These are phyloP conservation scores for Hypotaenidia philippensis DNA, from an alignment of 2,797 vertebrate species.

Conservation along the genomic window DNA sequence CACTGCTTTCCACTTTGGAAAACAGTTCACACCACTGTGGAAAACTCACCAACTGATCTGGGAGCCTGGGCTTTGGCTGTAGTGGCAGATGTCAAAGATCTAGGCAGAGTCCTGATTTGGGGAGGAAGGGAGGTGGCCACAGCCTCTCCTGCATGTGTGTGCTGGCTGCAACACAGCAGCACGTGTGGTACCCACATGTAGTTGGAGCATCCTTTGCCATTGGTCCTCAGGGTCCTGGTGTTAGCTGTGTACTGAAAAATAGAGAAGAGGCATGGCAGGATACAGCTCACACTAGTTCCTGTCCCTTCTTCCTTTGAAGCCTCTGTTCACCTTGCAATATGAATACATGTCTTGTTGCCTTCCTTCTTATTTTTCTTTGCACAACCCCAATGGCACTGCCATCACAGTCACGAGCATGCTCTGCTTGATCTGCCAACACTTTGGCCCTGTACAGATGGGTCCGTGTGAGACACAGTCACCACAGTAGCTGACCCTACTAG, in stretches of 20 bases:
- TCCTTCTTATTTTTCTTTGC: not conserved
- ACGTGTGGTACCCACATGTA: accelerated
- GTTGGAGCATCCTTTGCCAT: not conserved
- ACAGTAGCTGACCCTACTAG: not conserved
- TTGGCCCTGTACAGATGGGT: not conserved
- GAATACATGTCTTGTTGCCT: not conserved
- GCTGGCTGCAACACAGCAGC: not conserved
- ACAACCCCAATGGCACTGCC: not conserved
- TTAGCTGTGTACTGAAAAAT: not conserved
- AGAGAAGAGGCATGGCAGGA: not conserved
- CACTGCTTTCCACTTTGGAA: not conserved
- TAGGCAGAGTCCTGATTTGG: not conserved
- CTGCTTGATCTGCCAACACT: not conserved
- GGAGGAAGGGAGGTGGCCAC: not conserved
- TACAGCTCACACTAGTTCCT: not conserved
- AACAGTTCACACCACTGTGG: not conserved
- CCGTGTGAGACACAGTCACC: not conserved
- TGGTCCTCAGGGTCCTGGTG: not conserved
- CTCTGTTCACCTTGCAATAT: not conserved
- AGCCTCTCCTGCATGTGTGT: not conserved
- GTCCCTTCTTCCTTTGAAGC: not conserved
- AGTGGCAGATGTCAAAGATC: not conserved
- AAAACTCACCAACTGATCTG: not conserved
- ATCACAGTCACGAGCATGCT: not conserved
- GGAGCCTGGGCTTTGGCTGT: not conserved